A percentile compares a stretch with the other conserved stretches of the same genome.
Conservation (phyloP, 1,140 invertebrate species). For the Akabosia matsudoensis region DNA sequence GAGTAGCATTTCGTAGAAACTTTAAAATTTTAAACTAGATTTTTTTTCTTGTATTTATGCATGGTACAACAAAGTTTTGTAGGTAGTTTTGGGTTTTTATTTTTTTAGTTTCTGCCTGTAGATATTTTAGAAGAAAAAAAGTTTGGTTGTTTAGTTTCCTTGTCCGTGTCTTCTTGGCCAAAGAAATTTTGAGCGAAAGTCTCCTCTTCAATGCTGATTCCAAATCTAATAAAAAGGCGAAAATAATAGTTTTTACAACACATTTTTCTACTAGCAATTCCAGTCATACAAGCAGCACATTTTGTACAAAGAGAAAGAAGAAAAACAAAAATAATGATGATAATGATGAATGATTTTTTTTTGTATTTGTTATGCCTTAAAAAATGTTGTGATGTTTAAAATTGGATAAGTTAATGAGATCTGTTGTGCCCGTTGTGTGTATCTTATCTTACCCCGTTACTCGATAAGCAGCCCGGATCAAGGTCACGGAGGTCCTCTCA, state of each 20-base stretch:
- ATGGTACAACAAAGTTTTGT: neutral
- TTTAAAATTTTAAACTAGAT: no score
- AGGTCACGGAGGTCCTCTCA: constrained; percentile 9
- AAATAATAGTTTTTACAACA: no score
- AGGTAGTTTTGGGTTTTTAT: neutral
- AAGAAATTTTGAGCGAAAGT: neutral
- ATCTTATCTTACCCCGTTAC: neutral
- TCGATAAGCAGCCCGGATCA: constrained; percentile 16
- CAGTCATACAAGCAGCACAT: no score
- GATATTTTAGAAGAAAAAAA: no score
- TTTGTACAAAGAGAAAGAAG: neutral
- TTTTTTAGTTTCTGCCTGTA: neutral
- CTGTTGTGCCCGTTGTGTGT: no score
- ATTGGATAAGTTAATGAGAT: no score
- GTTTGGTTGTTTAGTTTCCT: constrained; percentile 2
- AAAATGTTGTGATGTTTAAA: constrained; percentile 1
- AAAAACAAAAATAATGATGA: neutral
- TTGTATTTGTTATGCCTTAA: no score
- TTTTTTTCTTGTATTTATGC: no score
- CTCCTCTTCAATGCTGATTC: neutral
- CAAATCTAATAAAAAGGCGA: no score
- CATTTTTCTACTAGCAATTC: no score
- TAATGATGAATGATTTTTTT: no score
- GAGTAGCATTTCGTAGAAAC: no score
- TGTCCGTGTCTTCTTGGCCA: constrained; percentile 22